Base-by-base conservation (phyloP, 2,888 invertebrate genomes). In the Brenthis daphne region DNA sequence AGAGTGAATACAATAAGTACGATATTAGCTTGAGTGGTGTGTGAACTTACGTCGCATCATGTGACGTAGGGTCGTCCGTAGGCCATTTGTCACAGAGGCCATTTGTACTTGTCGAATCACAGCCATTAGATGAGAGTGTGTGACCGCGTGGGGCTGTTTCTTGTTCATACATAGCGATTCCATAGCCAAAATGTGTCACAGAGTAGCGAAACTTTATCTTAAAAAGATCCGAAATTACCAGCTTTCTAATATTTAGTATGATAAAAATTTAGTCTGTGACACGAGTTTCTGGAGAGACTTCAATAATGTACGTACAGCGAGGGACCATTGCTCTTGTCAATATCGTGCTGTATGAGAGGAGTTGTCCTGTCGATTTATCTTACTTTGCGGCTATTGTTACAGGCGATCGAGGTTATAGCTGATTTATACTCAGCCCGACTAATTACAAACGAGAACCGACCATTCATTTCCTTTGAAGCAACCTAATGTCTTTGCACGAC, bases 81-180 rank as follows among this genome's bases (percentile, higher is more conserved):
- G 84, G 84, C 90, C 90, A 93, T 93, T 93, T 93, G 93, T 93
- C 93, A 93, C 89, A 79, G 85, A 79, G 82, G 88, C 92, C 93
- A 93, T 93, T 93, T 93, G 92, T 93, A 93, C 92, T 92, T 93
- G 93, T 93, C 93, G 93, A 93, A 93, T 93, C 93, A 91, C 91
- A 86, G 88, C 92, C 93, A 92, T 93, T 92, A 92, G 90, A 90
- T 82, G 86, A 83, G 90, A 90, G 91, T 90, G 91, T 90, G 90
- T 89, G 90, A 92, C 92, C 92, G 89, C 88, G 85, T 83, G 87
- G 88, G 89, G 87, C 86, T 85, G 85, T 82, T 81, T 80, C 82
- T 75, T 80, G 88, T 87, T 79, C 87, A 79, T 79, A 90, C 82
- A 84, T 75, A 73, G 86, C 80, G 80, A 83, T 85, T 76, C 77